These are phyloP conservation scores for Rhinichthys klamathensis DNA, from an alignment of 2,113 vertebrate genomes.

Conservation along the genomic window DNA sequence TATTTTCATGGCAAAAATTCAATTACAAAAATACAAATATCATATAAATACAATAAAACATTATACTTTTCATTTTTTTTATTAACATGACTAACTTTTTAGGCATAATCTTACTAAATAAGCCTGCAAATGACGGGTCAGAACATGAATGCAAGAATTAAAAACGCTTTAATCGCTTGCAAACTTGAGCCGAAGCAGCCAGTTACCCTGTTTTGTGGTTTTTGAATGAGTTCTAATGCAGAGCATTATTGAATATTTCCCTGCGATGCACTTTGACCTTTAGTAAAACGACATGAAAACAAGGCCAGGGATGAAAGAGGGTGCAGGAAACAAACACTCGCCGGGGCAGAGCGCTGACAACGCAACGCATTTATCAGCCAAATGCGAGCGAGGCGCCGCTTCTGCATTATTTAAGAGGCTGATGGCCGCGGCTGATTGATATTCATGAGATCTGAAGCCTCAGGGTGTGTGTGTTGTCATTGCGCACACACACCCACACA, in stretches of 20 bases:
- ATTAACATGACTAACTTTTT: fast-evolving
- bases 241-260: too few species aligned
- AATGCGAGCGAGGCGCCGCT: constrained; percentile 26
- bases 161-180: too few species aligned
- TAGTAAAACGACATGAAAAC: too few species aligned
- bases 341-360: not conserved
- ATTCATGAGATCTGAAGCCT: constrained; percentile 62
- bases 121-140: too few species aligned
- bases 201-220: too few species aligned
- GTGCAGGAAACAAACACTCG: constrained; percentile 41
- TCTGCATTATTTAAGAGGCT: constrained; percentile 62
- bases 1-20: too few species aligned
- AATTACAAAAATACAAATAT: not conserved
- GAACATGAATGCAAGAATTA: too few species aligned
- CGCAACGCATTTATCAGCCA: constrained; percentile 59
- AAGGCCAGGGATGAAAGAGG: constrained; percentile 30
- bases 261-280: not conserved
- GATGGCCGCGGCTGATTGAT: constrained; percentile 59
- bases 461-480: constrained; percentile 36
- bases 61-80: too few species aligned
- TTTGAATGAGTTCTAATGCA: too few species aligned
- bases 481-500: not conserved
- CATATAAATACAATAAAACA: not conserved
- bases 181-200: too few species aligned
- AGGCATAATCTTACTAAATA: too few species aligned